A percentile compares a stretch with the other conserved stretches of the same genome.
phyloP scores from a whole-genome alignment of 2,888 invertebrate species.

The Neoitamus cyanurus region DNA sequence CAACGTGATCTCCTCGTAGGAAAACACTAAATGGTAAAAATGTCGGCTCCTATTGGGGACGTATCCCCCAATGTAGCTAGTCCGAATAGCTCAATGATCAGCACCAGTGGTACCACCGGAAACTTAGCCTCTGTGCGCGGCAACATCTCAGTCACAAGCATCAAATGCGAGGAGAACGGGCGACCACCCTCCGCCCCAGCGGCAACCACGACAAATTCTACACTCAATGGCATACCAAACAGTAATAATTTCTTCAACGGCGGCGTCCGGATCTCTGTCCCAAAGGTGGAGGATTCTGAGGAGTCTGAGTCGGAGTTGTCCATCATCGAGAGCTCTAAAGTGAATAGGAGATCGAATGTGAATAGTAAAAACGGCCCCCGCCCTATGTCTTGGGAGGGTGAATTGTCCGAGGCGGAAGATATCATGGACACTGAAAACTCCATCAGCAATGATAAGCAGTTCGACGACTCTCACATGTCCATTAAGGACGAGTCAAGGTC shows the following conservation, averaged over 20 bases:
- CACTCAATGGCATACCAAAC: slow-evolving; percentile 54
- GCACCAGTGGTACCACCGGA: not conserved
- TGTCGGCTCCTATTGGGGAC: slow-evolving; percentile 42
- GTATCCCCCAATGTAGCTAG: slow-evolving; percentile 38
- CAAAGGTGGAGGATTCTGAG: slow-evolving; percentile 62
- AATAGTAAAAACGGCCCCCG: slow-evolving; percentile 69
- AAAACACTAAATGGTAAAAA: slow-evolving; percentile 28
- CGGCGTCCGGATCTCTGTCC: slow-evolving; percentile 58
- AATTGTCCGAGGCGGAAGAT: slow-evolving; percentile 87
- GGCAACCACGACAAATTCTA: slow-evolving; percentile 56
- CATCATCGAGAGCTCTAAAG: slow-evolving; percentile 66
- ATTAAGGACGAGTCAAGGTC: slow-evolving; percentile 43
- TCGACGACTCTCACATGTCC: slow-evolving; percentile 49
- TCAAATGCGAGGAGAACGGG: slow-evolving; percentile 69
- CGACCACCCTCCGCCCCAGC: slow-evolving; percentile 54
- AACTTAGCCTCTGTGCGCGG: slow-evolving; percentile 56
- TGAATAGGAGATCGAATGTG: slow-evolving; percentile 69
- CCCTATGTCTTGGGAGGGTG: slow-evolving; percentile 96
- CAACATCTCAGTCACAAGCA: slow-evolving; percentile 83
- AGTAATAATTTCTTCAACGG: slow-evolving; percentile 52
- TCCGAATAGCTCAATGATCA: slow-evolving; percentile 41
- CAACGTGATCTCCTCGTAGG: not conserved
- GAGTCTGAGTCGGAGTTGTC: slow-evolving; percentile 65
- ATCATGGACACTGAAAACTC: slow-evolving; percentile 66
- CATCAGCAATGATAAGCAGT: slow-evolving; percentile 50